Evolutionary conservation across 1,140 invertebrate species (phyloP), one percentile per base, ranked within the genome.

Genomic region (Spodoptera litura): DNA sequence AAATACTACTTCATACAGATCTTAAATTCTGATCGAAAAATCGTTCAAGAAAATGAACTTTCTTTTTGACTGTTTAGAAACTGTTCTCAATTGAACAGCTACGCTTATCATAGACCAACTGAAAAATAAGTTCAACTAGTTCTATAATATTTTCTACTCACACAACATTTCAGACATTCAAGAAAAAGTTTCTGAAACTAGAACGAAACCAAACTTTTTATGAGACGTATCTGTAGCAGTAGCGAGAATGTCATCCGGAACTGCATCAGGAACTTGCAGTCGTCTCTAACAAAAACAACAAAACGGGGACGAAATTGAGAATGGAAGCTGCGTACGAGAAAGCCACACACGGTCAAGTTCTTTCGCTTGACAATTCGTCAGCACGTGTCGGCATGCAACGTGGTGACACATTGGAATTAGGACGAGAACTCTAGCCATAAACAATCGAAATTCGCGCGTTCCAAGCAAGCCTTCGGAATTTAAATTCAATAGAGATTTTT

Each of bases 241-340:
- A 35, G 13, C 61, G 31, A 15, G 35, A 64, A 15, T 64, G 35
- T 20, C 61, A 64, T 64, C 61, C 44, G 74, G 51, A 76, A 76
- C n/a, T 38, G 25, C 52, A 66, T 68, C 9, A 68, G 62, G 61
- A 68, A 66, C 31, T 77, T n/a, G 11, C 35, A 44, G 44, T 9
- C 8, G 35, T 44, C 4, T 44, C 38, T n/a, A 44, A 44, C 3
- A 66, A 66, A 20, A 49, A 66, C 20, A 61, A 61, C 6, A 11
- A 73, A 76, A 74, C 35, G 61, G 49, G 64, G 59, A 49, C 80
- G 51, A 52, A 68, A 83, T 85, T 83, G 75, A 81, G 56, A 86
- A 86, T 86, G 85, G 85, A 83, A 83, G 81, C 83, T 86, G 83
- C 78, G 83, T 84, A 76, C 78, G 83, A 83, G 86, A 88, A 88